Conservation (phyloP, 2,113 vertebrate species). For the Labeo catla region DNA sequence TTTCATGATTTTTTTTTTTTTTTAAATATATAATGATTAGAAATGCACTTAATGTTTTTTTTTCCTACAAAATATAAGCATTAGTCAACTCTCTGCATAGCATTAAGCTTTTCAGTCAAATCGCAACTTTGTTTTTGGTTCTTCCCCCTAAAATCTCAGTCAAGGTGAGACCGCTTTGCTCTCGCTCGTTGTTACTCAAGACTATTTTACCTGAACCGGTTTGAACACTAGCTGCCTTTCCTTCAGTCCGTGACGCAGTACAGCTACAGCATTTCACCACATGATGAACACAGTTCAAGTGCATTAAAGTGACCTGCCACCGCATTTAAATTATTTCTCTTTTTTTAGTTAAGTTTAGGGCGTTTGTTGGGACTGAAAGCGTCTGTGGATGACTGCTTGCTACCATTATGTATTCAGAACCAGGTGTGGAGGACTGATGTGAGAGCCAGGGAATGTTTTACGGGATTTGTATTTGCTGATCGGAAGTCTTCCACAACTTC, state of each 20-base stretch:
- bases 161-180: background rate
- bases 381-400: background rate
- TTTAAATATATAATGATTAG: background rate
- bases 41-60: slow-evolving; percentile 20
- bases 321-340: background rate
- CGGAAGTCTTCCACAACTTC: slow-evolving; percentile 68
- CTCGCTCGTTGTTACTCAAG: too few species aligned
- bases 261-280: slow-evolving; percentile 26
- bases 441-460: slow-evolving; percentile 42
- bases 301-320: slow-evolving; percentile 27
- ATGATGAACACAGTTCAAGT: slow-evolving; percentile 27
- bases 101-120: background rate
- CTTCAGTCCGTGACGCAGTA: slow-evolving; percentile 20
- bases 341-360: slow-evolving; percentile 39
- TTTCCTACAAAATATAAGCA: background rate
- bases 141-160: background rate
- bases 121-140: background rate
- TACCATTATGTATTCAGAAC: slow-evolving; percentile 32
- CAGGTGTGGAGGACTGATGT: slow-evolving; percentile 15
- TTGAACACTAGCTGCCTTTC: slow-evolving; percentile 51
- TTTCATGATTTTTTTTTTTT: background rate
- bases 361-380: slow-evolving; percentile 34
- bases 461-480: slow-evolving; percentile 54
- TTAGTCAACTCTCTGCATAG: background rate
- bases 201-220: background rate